These are phyloP conservation scores for Struthidea cinerea DNA, from an alignment of 2,113 vertebrate genomes.

Conservation along the genomic window DNA sequence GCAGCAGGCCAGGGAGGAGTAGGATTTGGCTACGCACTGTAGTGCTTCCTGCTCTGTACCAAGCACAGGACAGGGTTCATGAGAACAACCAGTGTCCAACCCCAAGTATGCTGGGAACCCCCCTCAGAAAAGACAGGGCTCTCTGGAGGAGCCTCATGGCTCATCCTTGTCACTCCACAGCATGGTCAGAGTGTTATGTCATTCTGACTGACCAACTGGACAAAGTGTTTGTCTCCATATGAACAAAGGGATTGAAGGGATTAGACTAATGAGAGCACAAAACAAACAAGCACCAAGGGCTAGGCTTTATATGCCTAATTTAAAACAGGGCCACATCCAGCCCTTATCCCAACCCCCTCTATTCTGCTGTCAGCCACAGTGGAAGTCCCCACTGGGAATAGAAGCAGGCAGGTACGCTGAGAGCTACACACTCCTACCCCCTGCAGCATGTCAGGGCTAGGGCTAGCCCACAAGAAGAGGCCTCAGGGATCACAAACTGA, in stretches of 20 bases:
- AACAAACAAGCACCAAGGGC: conserved; percentile 2
- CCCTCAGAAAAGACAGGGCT: not conserved
- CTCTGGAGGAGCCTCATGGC: not conserved
- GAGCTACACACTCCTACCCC: not conserved
- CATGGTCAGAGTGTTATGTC: fast-evolving
- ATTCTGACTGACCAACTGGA: not conserved
- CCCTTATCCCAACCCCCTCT: not conserved
- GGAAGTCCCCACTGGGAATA: not conserved
- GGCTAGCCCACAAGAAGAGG: not conserved
- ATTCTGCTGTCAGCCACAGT: not conserved
- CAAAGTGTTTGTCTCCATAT: not conserved
- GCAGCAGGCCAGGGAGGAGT: not conserved
- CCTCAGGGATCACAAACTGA: not conserved
- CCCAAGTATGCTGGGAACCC: not conserved
- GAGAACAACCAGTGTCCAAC: not conserved
- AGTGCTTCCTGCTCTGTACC: not conserved
- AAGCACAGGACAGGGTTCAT: not conserved
- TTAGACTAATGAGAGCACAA: conserved; percentile 30
- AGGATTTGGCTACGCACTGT: not conserved
- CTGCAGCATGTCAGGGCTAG: not conserved
- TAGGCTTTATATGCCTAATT: not conserved
- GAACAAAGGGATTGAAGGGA: conserved; percentile 8
- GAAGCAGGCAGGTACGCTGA: fast-evolving
- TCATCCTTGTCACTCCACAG: not conserved
- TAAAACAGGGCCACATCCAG: not conserved